Conservation (phyloP, 35 echinoderm and acorn worm genomes). For the Stichopus chloronotus region DNA sequence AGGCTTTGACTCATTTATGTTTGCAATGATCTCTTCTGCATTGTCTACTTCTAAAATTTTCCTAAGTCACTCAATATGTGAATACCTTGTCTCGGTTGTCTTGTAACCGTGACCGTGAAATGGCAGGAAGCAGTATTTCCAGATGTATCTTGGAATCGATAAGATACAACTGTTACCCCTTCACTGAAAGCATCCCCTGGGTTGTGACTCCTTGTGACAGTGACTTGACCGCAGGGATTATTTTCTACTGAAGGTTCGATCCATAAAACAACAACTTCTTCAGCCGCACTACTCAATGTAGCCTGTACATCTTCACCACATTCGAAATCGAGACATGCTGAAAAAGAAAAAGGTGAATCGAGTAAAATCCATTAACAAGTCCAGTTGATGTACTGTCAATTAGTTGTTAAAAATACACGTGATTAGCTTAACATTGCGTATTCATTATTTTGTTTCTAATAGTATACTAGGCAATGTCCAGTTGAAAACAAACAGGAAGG, state of each 20-base stretch:
- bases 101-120: slow-evolving; percentile 1
- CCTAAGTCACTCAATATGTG: too few relatives aligned
- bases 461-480: too few relatives aligned
- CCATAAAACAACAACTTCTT: background rate
- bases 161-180: slow-evolving; percentile 1
- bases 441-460: too few relatives aligned
- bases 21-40: too few relatives aligned
- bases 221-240: background rate
- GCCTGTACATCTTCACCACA: slow-evolving; percentile 1
- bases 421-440: too few relatives aligned
- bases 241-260: background rate
- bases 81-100: background rate
- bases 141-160: background rate
- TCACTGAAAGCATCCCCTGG: background rate
- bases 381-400: too few relatives aligned
- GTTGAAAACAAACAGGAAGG: too few relatives aligned
- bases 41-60: too few relatives aligned
- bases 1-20: too few relatives aligned
- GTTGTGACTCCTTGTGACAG: background rate
- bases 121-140: background rate
- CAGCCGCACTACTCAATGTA: background rate
- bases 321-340: slow-evolving; percentile 15
- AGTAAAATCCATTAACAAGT: background rate
- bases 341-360: background rate
- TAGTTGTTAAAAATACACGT: too few relatives aligned